Evolutionary conservation across 2,888 invertebrate genomes (phyloP).

Genomic region (Drosophila neonasuta): DNA sequence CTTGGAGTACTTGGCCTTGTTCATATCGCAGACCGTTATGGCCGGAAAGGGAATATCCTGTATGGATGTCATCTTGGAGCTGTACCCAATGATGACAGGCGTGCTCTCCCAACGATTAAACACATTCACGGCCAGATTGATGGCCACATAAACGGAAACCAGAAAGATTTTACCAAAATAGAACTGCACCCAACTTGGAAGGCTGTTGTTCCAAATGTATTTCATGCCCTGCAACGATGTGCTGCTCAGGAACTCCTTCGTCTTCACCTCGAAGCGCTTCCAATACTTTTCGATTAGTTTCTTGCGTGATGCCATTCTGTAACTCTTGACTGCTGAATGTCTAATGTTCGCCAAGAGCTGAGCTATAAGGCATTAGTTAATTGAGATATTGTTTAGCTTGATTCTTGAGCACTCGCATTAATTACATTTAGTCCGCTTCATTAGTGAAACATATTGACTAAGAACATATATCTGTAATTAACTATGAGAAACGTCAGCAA

Average conservation of each 20-base stretch:
- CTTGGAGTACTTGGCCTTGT: constrained; percentile 86
- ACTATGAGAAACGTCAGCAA: too few relatives aligned
- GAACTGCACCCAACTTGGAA: constrained; percentile 77
- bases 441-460: too few relatives aligned
- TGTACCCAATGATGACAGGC: constrained; percentile 90
- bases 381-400: constrained; percentile 8
- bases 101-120: constrained; percentile 88
- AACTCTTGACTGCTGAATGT: neutral
- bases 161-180: constrained; percentile 89
- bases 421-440: constrained; percentile 1
- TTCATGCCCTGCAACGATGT: constrained; percentile 89
- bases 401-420: neutral
- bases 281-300: constrained; percentile 4
- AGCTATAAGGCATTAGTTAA: constrained; percentile 17
- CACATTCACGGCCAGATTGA: constrained; percentile 83
- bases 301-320: constrained; percentile 31
- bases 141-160: constrained; percentile 85
- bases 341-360: neutral
- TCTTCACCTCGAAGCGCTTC: constrained; percentile 63
- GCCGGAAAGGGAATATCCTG: constrained; percentile 90
- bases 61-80: constrained; percentile 86
- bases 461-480: too few relatives aligned
- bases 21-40: constrained; percentile 92
- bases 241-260: constrained; percentile 85
- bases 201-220: constrained; percentile 84